Percentiles rank a stretch among this genome's conserved stretches.
Evolutionary conservation across 2,113 vertebrate species (phyloP).

Genomic region (Phylloscopus trochiloides): DNA sequence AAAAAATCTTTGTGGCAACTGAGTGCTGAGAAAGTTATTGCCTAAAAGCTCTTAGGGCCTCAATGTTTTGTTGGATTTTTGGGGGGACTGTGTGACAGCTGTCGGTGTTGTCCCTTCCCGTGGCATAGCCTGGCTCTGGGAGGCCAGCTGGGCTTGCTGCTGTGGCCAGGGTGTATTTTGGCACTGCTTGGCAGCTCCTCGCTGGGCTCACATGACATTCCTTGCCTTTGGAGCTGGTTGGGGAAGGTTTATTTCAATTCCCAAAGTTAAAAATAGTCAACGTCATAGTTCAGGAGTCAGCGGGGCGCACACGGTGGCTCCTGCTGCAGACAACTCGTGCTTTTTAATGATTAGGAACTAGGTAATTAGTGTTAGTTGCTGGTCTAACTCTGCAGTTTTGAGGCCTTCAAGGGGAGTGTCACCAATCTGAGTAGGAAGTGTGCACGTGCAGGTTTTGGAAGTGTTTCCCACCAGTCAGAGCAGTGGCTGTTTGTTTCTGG

Average conservation of each 20-base stretch:
- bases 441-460: accelerated
- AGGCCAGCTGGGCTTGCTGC: neutral
- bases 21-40: accelerated
- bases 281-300: neutral
- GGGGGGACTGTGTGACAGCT: neutral
- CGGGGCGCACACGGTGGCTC: accelerated
- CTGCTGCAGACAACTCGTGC: neutral
- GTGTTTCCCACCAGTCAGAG: neutral
- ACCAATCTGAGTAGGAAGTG: neutral
- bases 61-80: accelerated
- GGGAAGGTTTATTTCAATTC: neutral
- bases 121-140: neutral
- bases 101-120: accelerated
- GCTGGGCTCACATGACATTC: neutral
- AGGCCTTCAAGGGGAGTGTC: neutral
- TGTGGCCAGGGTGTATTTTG: neutral
- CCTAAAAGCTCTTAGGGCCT: neutral
- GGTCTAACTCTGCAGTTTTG: neutral
- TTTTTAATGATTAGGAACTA: neutral
- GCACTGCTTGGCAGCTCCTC: neutral
- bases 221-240: neutral
- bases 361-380: neutral
- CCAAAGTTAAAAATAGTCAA: slow-evolving; percentile 9
- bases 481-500: neutral
- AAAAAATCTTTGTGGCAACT: neutral